Base-by-base conservation (phyloP, 2,113 vertebrate genomes). In the Ahaetulla prasina region DNA sequence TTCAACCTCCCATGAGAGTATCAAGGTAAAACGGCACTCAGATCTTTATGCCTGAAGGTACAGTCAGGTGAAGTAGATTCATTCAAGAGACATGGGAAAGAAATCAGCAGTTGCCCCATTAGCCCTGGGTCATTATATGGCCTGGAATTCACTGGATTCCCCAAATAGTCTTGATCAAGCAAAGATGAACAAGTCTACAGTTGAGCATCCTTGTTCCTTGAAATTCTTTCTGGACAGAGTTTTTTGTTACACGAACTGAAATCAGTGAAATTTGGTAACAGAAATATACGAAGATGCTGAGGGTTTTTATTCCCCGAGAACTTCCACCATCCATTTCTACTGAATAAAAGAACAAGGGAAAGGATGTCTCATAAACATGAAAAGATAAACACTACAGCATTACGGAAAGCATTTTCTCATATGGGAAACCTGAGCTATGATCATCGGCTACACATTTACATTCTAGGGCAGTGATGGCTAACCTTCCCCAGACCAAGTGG, bases 1-100 rank as follows among this genome's bases (percentile, higher is more conserved):
- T 94, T 95, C 93, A 92, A 92, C 84, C 93, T 91, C 94, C 90
- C 94, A 80, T 85, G 95, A 93, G 94, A 96, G 74, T 92, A 95
- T 89, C 93, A 93, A 94, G 91, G 90, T 84, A 93, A 89, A 89
- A 86, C 39, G 0, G 53, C 5, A 39, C 55, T 90, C 95, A 95
- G 93, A 94, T 94, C 95, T 95, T 90, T 93, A 43, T 4, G 52
- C 93, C 87, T 0, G 92, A 92, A 96, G 93, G 92, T 43, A 85
- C 87, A 96, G 90, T 94, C 95, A 94, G 89, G 87, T 84, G 88
- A 89, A 96, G 85, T 92, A 90, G 93, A 60, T 93, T 91, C 35
- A 52, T 93, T 14, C 93, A 94, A 87, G 50, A 95, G 90, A 87
- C 60, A 30, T 0, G 74, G 63, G 45, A 54, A 53, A 52, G n/a